phyloP scores from a whole-genome alignment of 2,113 vertebrate species.

The Chitala chitala region DNA sequence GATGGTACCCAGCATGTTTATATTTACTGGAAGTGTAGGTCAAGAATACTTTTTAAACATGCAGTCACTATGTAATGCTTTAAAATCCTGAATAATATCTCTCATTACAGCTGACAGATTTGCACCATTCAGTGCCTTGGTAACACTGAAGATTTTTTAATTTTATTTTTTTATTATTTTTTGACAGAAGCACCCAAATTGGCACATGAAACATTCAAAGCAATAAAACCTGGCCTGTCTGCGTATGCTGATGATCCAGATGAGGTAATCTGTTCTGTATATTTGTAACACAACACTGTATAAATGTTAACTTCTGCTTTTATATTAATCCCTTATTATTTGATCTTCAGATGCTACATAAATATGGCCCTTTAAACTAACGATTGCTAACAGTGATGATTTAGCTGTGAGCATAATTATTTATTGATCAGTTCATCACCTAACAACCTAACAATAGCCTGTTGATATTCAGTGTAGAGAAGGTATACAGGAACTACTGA shows the following conservation, averaged over 20 bases:
- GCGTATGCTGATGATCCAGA: constrained; percentile 82
- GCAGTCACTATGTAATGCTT: neutral
- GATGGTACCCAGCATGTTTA: too few relatives aligned
- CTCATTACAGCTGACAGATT: neutral
- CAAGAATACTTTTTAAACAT: neutral
- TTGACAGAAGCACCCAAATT: constrained; percentile 71
- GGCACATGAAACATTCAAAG: constrained; percentile 77
- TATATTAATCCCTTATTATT: neutral
- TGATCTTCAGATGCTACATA: neutral
- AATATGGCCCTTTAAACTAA: neutral
- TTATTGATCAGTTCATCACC: neutral
- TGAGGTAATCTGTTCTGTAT: constrained; percentile 60
- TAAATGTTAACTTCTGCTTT: neutral
- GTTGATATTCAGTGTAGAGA: constrained; percentile 59
- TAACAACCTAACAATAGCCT: constrained; percentile 14
- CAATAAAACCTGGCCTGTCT: constrained; percentile 86
- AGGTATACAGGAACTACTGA: constrained; percentile 74
- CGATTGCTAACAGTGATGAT: neutral
- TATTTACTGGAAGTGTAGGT: too few relatives aligned
- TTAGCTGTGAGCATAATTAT: too few relatives aligned
- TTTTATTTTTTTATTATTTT: constrained; percentile 31
- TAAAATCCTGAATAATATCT: neutral
- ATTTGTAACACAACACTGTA: neutral
- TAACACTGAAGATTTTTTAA: neutral
- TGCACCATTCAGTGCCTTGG: neutral